phyloP scores from a whole-genome alignment of 1,140 invertebrate genomes.

The Brachionus plicatilis region DNA sequence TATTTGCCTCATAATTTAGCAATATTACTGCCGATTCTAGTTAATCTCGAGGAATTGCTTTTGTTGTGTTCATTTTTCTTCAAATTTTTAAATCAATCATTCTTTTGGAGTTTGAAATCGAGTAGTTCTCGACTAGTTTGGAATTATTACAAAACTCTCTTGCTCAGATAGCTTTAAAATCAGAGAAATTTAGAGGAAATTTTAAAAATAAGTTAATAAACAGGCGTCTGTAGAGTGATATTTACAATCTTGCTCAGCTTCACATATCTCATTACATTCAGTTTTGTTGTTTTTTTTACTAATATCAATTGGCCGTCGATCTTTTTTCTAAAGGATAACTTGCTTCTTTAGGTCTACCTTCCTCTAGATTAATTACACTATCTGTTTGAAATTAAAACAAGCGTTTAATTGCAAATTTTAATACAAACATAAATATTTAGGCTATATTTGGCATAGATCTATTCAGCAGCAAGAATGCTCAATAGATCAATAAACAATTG shows the following conservation, averaged over 20 bases:
- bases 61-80: not conserved
- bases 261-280: not conserved
- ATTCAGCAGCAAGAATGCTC: not conserved
- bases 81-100: not conserved
- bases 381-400: conserved; percentile 28
- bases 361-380: not conserved
- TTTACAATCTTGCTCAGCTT: not conserved
- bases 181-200: not conserved
- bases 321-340: not conserved
- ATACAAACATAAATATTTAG: not conserved
- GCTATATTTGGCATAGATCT: not conserved
- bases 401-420: not conserved
- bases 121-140: not conserved
- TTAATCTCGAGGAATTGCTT: not conserved
- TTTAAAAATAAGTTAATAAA: not conserved
- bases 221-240: not conserved
- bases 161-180: not conserved
- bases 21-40: not conserved
- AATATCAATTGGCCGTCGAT: conserved; percentile 10
- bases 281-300: not conserved
- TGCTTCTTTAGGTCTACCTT: not conserved
- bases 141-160: not conserved
- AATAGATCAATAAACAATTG: not conserved
- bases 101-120: not conserved
- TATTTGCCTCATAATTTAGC: not conserved